phyloP scores from a whole-genome alignment of 2,888 invertebrate species.

The Pollenia griseotomentosa region DNA sequence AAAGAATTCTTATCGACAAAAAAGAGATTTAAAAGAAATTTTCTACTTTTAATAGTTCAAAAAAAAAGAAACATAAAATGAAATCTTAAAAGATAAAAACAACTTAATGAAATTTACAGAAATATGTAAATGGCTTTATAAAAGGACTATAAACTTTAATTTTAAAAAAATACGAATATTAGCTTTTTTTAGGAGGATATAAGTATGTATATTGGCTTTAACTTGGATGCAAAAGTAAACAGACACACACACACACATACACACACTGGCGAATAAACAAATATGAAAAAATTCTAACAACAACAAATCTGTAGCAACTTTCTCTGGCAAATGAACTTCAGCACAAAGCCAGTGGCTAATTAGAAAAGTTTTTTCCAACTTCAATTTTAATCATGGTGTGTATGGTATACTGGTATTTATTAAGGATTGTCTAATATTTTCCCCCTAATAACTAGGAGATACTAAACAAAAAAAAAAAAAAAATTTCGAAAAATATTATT shows the following conservation, averaged over 20 bases:
- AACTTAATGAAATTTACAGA: conserved; percentile 35
- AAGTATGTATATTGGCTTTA: conserved; percentile 39
- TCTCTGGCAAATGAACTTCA: conserved; percentile 73
- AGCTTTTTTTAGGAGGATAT: conserved; percentile 17
- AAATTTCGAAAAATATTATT: conserved; percentile 5
- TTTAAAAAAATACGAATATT: conserved; percentile 56
- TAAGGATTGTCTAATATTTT: conserved; percentile 8
- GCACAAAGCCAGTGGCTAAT: conserved; percentile 78
- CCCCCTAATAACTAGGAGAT: not conserved
- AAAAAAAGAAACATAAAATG: conserved; percentile 1
- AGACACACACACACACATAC: conserved; percentile 30
- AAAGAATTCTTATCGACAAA: conserved; percentile 28
- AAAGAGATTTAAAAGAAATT: conserved; percentile 30
- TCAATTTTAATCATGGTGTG: conserved; percentile 37
- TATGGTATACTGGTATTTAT: conserved; percentile 24
- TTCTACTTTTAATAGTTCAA: not conserved
- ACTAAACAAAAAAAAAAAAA: not conserved
- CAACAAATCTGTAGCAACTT: conserved; percentile 63
- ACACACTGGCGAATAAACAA: not conserved
- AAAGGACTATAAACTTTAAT: conserved; percentile 61
- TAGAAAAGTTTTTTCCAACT: conserved; percentile 79
- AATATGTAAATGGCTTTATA: conserved; percentile 40
- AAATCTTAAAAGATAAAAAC: conserved; percentile 35
- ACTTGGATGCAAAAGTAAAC: conserved; percentile 12
- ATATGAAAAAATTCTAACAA: conserved; percentile 19